Evolutionary conservation across 2,888 invertebrate genomes (phyloP), one percentile per base, ranked within the genome.

Genomic region (Chromoteleia sp.): DNA sequence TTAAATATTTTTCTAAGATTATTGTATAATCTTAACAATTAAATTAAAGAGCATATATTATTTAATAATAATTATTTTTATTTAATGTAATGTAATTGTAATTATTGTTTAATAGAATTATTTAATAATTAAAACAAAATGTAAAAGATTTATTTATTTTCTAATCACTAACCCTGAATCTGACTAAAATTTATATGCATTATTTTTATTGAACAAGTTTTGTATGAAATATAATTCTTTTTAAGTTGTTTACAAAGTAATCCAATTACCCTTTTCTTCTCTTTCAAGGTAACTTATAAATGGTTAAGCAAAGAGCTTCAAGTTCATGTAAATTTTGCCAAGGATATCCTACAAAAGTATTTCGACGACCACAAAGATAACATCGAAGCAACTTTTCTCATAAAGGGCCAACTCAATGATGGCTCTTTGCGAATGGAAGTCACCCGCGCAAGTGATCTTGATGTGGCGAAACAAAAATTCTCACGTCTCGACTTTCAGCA

Each of bases 311-410:
- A 92, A 71, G 88, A 90, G 54, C 82, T 92, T 0, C 90, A 91
- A 73, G 84, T 93, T 36, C 92, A 93, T 77, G 92, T 92, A 1
- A 93, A 93, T 80, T 39, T 89, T 8, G 91, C 93, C 1, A 93
- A 93, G 75, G 88, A 92, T 50, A 86, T 92, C 54, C 84, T 92
- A 12, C 87, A 88, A 85, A 84, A 89, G 71, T 92, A 90, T 81
- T 87, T 88, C 82, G 83, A 88, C 7, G 83, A 84, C n/a, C 76
- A 88, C 43, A 85, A 86, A 63, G 58, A 84, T 14, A 78, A 87
- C 12, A 80, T 87, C 7, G 81, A 84, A 6, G 89, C 90, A 4
- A 91, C 91, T 6, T 88, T 90, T 73, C 77, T 92, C 68, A 67
- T 92, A 21, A 90, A 92, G 54, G 92, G 92, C 1, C 81, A 87